These are phyloP conservation scores for Panagrolaimus sp. DNA, from an alignment of 1,140 invertebrate species.

Conservation along the genomic window DNA sequence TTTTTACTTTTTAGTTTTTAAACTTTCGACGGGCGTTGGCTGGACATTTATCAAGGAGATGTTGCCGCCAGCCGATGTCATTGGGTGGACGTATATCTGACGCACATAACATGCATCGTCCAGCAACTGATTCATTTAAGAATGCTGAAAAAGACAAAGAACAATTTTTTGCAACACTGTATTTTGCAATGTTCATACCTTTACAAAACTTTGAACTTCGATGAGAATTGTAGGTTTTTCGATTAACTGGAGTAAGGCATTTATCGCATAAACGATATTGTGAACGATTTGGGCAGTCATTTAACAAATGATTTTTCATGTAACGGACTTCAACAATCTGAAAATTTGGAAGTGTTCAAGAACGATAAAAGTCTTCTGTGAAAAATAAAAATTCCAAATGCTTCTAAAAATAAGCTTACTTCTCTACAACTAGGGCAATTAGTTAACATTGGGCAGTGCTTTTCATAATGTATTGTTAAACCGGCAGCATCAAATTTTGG, in stretches of 20 bases:
- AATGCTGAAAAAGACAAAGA: background rate
- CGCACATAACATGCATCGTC: slow-evolving; percentile 16
- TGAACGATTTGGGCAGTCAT: background rate
- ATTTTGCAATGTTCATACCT: background rate
- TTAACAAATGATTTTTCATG: background rate
- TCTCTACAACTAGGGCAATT: slow-evolving; percentile 21
- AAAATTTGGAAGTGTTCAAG: too few relatives aligned
- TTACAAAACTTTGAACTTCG: background rate
- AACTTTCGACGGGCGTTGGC: slow-evolving; percentile 13
- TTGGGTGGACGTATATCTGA: slow-evolving; percentile 18
- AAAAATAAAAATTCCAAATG: too few relatives aligned
- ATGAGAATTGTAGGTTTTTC: background rate
- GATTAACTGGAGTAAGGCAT: background rate
- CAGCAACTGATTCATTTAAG: slow-evolving; percentile 17
- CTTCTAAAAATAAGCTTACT: background rate
- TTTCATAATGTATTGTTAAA: slow-evolving; percentile 22
- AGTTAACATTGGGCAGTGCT: slow-evolving; percentile 21
- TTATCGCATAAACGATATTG: slow-evolving; percentile 1
- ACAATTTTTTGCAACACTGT: background rate
- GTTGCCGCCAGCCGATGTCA: slow-evolving; percentile 24
- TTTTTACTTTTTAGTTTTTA: background rate
- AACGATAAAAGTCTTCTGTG: too few relatives aligned
- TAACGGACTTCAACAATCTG: slow-evolving; percentile 13
- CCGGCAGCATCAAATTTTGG: slow-evolving; percentile 11
- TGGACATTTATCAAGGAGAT: slow-evolving; percentile 20